These are phyloP conservation scores for Andricus curvator DNA, from an alignment of 2,888 invertebrate species.

Conservation along the genomic window DNA sequence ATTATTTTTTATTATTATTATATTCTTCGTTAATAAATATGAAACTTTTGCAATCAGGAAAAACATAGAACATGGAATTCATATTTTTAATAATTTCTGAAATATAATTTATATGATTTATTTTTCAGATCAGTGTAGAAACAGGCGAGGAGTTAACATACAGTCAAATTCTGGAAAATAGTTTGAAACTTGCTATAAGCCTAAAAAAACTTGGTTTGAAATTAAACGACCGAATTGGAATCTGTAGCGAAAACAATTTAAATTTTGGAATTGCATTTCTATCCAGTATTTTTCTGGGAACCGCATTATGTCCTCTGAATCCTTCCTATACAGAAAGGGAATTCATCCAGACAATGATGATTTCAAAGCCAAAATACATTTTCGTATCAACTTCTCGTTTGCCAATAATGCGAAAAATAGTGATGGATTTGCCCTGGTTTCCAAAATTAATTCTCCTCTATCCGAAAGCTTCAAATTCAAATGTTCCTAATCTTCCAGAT, in stretches of 20 bases:
- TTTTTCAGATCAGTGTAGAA: slow-evolving; percentile 81
- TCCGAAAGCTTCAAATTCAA: slow-evolving; percentile 41
- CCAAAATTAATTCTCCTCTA: slow-evolving; percentile 60
- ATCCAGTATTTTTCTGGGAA: slow-evolving; percentile 82
- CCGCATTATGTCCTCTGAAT: slow-evolving; percentile 83
- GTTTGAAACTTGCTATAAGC: slow-evolving; percentile 81
- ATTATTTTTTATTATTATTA: slow-evolving; percentile 6
- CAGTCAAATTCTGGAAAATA: slow-evolving; percentile 80
- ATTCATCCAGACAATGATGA: slow-evolving; percentile 83
- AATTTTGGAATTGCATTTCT: slow-evolving; percentile 82
- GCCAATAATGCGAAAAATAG: slow-evolving; percentile 71
- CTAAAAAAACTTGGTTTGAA: slow-evolving; percentile 80
- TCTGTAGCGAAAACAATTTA: slow-evolving; percentile 84
- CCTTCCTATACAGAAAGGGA: slow-evolving; percentile 84
- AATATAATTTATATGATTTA: neutral
- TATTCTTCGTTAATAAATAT: no score
- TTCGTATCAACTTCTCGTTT: slow-evolving; percentile 82
- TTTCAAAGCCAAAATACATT: slow-evolving; percentile 86
- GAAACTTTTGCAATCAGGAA: no score
- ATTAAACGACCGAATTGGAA: slow-evolving; percentile 81
- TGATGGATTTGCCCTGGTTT: slow-evolving; percentile 63
- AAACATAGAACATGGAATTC: neutral
- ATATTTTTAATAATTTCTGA: neutral
- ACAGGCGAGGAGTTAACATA: slow-evolving; percentile 82
- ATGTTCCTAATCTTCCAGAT: slow-evolving; percentile 68